A percentile compares a stretch with the other conserved stretches of the same genome.
These are phyloP conservation scores for Noturus placidus DNA, from an alignment of 2,113 vertebrate species.

Conservation along the genomic window DNA sequence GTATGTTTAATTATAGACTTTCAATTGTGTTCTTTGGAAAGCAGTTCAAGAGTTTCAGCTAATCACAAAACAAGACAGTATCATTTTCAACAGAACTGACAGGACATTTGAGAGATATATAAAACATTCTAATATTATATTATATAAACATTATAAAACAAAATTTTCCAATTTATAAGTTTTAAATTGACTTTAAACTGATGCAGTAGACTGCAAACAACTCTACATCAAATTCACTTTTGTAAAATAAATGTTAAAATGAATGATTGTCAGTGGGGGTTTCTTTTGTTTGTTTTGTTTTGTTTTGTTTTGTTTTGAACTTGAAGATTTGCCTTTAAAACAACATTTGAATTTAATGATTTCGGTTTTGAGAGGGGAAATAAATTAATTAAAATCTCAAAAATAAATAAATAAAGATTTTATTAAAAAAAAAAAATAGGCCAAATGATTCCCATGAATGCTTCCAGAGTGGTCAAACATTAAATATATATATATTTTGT, in stretches of 20 bases:
- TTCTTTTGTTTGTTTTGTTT: not conserved
- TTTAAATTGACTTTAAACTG: not conserved
- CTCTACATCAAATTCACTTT: not conserved
- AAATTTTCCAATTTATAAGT: not conserved
- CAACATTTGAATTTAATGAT: not conserved
- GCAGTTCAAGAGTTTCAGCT: conserved; percentile 20
- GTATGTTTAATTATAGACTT: not conserved
- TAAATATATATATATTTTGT: too few species aligned
- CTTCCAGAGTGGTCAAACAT: too few species aligned
- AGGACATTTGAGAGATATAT: not conserved
- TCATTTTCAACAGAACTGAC: not conserved
- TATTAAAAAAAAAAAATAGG: too few species aligned
- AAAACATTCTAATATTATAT: too few species aligned
- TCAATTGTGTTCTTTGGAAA: conserved; percentile 22
- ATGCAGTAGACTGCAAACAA: not conserved
- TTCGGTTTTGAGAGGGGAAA: not conserved
- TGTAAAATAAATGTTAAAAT: not conserved
- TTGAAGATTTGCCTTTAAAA: not conserved
- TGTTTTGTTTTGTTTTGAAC: not conserved
- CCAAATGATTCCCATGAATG: too few species aligned
- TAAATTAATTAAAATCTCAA: too few species aligned
- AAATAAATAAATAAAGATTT: too few species aligned
- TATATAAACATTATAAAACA: not conserved
- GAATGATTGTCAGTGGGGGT: not conserved
- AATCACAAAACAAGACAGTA: not conserved